These are phyloP conservation scores for Pterois miles DNA, from an alignment of 2,797 vertebrate species.

Conservation along the genomic window DNA sequence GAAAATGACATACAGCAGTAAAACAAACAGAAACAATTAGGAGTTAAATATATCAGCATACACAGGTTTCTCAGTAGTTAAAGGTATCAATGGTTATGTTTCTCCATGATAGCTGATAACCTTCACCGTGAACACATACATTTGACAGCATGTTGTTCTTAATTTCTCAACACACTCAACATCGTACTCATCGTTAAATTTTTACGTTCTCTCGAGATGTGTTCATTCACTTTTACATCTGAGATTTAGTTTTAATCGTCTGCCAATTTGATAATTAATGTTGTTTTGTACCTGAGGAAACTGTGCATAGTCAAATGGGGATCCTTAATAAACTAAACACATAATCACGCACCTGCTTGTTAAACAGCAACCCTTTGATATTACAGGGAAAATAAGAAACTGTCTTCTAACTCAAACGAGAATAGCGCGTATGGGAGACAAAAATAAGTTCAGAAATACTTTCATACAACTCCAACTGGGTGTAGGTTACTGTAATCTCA, in stretches of 20 bases:
- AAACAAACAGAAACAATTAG: not conserved
- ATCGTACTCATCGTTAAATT: not conserved
- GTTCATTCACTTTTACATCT: not conserved
- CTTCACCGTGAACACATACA: not conserved
- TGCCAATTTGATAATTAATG: slow-evolving; percentile 10
- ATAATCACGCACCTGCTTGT: not conserved
- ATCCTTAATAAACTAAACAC: not conserved
- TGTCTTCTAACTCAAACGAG: not conserved
- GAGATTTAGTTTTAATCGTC: not conserved
- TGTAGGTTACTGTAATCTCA: slow-evolving; percentile 20
- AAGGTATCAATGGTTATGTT: not conserved
- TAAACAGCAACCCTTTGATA: not conserved
- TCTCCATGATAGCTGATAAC: not conserved
- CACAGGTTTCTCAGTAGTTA: not conserved
- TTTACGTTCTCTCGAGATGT: not conserved
- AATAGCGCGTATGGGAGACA: not conserved
- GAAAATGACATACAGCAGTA: not conserved
- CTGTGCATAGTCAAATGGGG: not conserved
- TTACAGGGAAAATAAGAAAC: not conserved
- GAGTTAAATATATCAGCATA: not conserved
- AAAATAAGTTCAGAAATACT: not conserved
- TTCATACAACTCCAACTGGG: not conserved
- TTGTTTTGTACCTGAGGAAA: slow-evolving; percentile 14
- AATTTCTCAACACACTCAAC: not conserved
- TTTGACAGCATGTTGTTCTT: not conserved